phyloP scores from a whole-genome alignment of 2,888 invertebrate genomes.

The Drosophila anomalipes region DNA sequence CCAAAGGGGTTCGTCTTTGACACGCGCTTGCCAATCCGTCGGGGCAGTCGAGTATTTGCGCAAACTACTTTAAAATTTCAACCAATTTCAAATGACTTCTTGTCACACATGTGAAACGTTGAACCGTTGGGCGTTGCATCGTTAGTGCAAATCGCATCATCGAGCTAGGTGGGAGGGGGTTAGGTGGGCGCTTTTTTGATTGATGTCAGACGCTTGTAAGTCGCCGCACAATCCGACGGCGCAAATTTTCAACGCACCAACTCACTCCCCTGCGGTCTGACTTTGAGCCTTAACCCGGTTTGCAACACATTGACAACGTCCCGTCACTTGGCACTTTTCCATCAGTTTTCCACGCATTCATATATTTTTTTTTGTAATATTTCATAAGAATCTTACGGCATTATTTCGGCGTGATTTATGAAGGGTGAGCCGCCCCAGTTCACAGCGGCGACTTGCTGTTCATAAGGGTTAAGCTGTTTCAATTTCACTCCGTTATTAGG shows the following conservation, averaged over 20 bases:
- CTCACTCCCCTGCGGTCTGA: slow-evolving; percentile 78
- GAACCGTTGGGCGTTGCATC: slow-evolving; percentile 56
- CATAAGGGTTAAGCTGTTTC: slow-evolving; percentile 80
- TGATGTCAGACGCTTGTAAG: slow-evolving; percentile 82
- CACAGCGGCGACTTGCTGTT: slow-evolving; percentile 63
- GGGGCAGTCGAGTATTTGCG: slow-evolving; percentile 14
- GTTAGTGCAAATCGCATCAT: slow-evolving; percentile 80
- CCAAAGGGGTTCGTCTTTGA: slow-evolving; percentile 63
- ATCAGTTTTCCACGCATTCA: slow-evolving; percentile 66
- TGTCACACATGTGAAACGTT: slow-evolving; percentile 61
- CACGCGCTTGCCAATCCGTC: slow-evolving; percentile 52
- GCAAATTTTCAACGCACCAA: slow-evolving; percentile 30
- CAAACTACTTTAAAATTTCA: slow-evolving; percentile 80
- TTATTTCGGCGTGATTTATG: slow-evolving; percentile 65
- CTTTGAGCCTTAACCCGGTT: slow-evolving; percentile 52
- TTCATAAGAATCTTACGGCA: slow-evolving; percentile 54
- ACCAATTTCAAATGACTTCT: slow-evolving; percentile 79
- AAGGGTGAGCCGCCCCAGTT: slow-evolving; percentile 43
- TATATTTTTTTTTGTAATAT: slow-evolving; percentile 65
- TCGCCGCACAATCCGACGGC: slow-evolving; percentile 54
- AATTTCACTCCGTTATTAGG: slow-evolving; percentile 75
- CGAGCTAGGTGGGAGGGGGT: slow-evolving; percentile 19
- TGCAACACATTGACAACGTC: slow-evolving; percentile 34
- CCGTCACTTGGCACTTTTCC: slow-evolving; percentile 32
- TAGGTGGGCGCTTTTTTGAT: slow-evolving; percentile 65